Evolutionary conservation across 2,113 vertebrate genomes (phyloP).

Genomic region (Nyctibius bracteatus): DNA sequence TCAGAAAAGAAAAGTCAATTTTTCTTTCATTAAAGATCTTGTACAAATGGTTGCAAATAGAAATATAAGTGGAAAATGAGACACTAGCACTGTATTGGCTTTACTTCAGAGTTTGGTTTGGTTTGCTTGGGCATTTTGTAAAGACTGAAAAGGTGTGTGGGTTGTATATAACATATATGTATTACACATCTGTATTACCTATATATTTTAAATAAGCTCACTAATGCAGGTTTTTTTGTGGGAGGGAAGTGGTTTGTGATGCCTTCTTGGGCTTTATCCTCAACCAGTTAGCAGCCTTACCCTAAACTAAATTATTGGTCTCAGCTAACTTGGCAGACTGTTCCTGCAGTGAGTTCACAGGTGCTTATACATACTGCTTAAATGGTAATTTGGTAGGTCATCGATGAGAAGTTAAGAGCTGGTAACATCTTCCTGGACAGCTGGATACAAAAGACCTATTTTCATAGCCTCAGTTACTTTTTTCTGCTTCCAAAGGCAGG

Average conservation of each 20-base stretch:
- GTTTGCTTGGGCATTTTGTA: not conserved
- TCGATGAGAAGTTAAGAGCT: not conserved
- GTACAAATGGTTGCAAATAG: not conserved
- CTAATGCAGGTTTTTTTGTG: not conserved
- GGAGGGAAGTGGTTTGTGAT: not conserved
- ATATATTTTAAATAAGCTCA: not conserved
- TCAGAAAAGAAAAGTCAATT: conserved; percentile 10
- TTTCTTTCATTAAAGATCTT: conserved; percentile 1
- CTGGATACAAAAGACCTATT: not conserved
- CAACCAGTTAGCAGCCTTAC: not conserved
- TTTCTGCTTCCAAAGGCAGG: not conserved
- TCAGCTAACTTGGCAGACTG: not conserved
- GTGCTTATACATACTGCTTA: not conserved
- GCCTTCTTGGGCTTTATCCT: not conserved
- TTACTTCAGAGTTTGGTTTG: not conserved
- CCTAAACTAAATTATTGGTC: not conserved
- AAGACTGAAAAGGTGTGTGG: not conserved
- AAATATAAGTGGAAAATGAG: not conserved
- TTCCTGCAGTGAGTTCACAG: not conserved
- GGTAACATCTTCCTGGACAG: not conserved
- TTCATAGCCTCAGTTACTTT: not conserved
- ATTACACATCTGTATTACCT: not conserved
- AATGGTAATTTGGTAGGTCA: not conserved
- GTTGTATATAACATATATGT: not conserved
- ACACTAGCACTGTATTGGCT: not conserved